Evolutionary conservation across 2,888 invertebrate species (phyloP).

Genomic region (Salpingus planirostris): DNA sequence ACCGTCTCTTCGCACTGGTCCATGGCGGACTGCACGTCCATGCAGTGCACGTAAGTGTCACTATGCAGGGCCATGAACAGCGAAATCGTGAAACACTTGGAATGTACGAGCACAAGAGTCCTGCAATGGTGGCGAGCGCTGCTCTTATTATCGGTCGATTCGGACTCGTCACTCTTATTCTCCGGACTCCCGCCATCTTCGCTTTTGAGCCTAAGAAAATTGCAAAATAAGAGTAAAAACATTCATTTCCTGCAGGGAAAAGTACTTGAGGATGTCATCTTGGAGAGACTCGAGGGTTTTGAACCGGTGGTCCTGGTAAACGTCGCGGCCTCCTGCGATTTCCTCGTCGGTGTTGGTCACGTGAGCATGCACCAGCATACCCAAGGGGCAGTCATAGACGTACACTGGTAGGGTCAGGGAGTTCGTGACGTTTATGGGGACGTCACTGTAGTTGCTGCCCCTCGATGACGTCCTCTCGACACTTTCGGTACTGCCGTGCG

Average conservation of each 20-base stretch:
- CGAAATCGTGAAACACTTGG: slow-evolving; percentile 54
- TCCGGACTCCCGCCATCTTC: slow-evolving; percentile 42
- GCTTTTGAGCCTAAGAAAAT: slow-evolving; percentile 36
- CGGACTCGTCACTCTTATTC: slow-evolving; percentile 36
- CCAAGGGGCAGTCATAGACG: slow-evolving; percentile 58
- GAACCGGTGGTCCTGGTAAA: slow-evolving; percentile 48
- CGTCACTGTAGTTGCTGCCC: slow-evolving; percentile 35
- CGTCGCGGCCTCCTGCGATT: slow-evolving; percentile 35
- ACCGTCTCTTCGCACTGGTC: slow-evolving; percentile 61
- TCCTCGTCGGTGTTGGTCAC: slow-evolving; percentile 27
- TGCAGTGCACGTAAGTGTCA: slow-evolving; percentile 47
- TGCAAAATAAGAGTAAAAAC: background rate
- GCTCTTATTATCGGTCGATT: slow-evolving; percentile 35
- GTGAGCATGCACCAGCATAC: slow-evolving; percentile 48
- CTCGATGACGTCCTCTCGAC: slow-evolving; percentile 30
- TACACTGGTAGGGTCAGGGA: slow-evolving; percentile 47
- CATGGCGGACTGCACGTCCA: slow-evolving; percentile 60
- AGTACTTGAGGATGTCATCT: slow-evolving; percentile 22
- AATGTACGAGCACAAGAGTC: slow-evolving; percentile 49
- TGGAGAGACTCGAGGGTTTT: slow-evolving; percentile 37
- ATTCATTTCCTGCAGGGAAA: too few species aligned
- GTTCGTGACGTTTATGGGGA: slow-evolving; percentile 30
- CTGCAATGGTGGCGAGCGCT: slow-evolving; percentile 49
- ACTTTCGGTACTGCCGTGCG: slow-evolving; percentile 26
- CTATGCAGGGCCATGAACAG: slow-evolving; percentile 53